Evolutionary conservation across 2,113 vertebrate species (phyloP), one percentile per base, ranked within the genome.

Genomic region (Chaenocephalus aceratus): DNA sequence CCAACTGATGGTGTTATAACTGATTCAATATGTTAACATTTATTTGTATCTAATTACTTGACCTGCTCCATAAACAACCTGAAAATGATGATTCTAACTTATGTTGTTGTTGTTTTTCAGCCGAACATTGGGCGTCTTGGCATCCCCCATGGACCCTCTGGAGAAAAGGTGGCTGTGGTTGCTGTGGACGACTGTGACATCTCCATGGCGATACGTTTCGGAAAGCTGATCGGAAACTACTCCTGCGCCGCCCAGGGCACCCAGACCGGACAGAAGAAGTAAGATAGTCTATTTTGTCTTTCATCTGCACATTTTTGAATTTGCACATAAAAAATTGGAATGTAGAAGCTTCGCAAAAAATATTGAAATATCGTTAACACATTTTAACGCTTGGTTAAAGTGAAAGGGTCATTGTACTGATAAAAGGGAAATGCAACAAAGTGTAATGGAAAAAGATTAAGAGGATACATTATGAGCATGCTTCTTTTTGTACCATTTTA

Each of bases 211-310:
- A 95, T 98, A 76, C 96, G 96, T 64, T 99, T 99, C 0, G 97
- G 98, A 21, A 94, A 66, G 84, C 90, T 96, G 57, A 95, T 98
- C 0, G 96, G 97, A 16, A 99, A 99, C 95, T 99, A 99, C 92
- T 97, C 96, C 52, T 99, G 98, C 0, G 98, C 98, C 0, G 98
- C 98, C 14, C 97, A 98, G 84, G 98, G 98, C 13, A 98, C 97
- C 1, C 98, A 99, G 92, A 97, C 95, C 0, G 97, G 98, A 70
- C 97, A 97, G 62, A 99, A 99, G 84, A 99, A 99, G 98, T 99
- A 94, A 96, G 96, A 6, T 6, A 59, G 46, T 36, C 52, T 36
- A n/a, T 30, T 26, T 1, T 51, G 36, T 41, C 36, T 41, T 30
- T 30, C 30, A 30, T 30, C 30, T 30, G 30, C 30, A 30, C 30